Evolutionary conservation across 2,797 vertebrate genomes (phyloP).

Genomic region (Peromyscus eremicus): DNA sequence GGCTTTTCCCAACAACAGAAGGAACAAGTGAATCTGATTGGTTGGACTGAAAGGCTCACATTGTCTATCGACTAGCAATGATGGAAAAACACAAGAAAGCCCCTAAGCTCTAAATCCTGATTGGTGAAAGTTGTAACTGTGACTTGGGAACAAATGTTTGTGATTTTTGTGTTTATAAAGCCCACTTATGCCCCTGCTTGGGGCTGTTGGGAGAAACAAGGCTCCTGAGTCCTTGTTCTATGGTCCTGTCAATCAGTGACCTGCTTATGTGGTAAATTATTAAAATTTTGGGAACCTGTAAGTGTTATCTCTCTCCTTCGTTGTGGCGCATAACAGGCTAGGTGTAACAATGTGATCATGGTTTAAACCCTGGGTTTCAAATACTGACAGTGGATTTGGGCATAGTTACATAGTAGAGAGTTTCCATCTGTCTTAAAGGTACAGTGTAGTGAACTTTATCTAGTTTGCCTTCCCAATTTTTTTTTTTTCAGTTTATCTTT

Average conservation of each 20-base stretch:
- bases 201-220: background rate
- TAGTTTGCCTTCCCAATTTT: background rate
- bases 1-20: background rate
- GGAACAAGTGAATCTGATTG: background rate
- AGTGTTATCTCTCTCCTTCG: background rate
- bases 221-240: background rate
- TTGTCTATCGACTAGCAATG: background rate
- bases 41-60: background rate
- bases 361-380: conserved; percentile 1
- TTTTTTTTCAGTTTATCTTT: background rate
- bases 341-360: background rate
- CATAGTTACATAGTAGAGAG: background rate
- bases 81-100: background rate
- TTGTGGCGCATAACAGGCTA: background rate
- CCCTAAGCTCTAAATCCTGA: background rate
- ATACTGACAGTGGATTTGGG: conserved; percentile 16
- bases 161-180: background rate
- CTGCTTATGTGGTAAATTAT: background rate
- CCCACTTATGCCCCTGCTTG: background rate
- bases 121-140: background rate
- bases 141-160: background rate
- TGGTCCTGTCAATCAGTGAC: background rate
- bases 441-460: background rate
- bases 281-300: background rate
- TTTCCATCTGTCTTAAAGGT: background rate